These are phyloP conservation scores for Melospiza melodia DNA, from an alignment of 2,113 vertebrate species.

Conservation along the genomic window DNA sequence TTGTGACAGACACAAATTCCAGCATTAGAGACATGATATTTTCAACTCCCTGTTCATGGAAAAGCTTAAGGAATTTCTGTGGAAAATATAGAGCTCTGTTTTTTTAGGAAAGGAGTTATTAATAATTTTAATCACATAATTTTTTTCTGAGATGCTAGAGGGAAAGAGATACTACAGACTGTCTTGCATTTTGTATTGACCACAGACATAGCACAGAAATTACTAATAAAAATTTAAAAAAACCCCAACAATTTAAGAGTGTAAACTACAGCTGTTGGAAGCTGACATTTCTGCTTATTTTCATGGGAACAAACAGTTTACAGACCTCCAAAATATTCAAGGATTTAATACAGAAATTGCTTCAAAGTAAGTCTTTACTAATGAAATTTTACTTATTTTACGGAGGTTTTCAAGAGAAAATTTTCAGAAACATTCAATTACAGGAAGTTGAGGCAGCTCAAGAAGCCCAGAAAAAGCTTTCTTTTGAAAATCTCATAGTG, in stretches of 20 bases:
- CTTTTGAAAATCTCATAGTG: not conserved
- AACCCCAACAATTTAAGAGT: not conserved
- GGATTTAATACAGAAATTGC: not conserved
- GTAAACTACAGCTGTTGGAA: not conserved
- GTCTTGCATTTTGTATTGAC: not conserved
- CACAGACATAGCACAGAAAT: not conserved
- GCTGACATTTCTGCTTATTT: not conserved
- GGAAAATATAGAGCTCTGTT: not conserved
- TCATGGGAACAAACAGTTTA: not conserved
- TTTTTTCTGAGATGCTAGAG: not conserved
- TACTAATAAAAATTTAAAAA: not conserved
- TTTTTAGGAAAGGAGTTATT: not conserved
- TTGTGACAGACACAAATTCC: not conserved
- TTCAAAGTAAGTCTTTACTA: not conserved
- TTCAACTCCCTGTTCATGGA: not conserved
- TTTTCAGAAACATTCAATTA: not conserved
- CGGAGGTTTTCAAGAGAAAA: not conserved
- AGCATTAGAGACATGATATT: not conserved
- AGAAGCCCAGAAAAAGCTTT: not conserved
- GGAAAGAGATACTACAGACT: not conserved
- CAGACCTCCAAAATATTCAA: accelerated
- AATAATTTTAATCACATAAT: not conserved
- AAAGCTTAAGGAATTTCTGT: not conserved
- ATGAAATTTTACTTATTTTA: not conserved
- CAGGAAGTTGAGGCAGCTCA: not conserved